Evolutionary conservation across 2,113 vertebrate genomes (phyloP), one percentile per base, ranked within the genome.

Genomic region (Coryphaenoides rupestris): DNA sequence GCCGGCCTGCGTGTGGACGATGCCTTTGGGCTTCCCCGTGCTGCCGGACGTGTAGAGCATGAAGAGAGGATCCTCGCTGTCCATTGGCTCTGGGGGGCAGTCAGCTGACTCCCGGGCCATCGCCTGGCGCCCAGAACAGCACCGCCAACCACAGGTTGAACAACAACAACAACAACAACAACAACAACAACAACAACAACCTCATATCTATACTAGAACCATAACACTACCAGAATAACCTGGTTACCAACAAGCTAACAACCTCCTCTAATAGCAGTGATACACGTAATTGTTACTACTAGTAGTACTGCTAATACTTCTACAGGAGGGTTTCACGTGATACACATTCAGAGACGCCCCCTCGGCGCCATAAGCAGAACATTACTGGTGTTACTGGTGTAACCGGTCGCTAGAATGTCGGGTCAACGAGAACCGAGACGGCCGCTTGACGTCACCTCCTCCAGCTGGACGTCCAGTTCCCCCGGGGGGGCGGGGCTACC

Each of bases 41-140:
- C 95, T 97, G 33, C 95, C 94, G 0, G 95, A 96, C 0, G 95
- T 97, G 15, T 96, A 96, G 16, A 97, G 87, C 86, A 96, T 86
- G 66, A 98, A 98, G 16, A 96, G 89, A 59, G 87, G 46, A 21
- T 96, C 95, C 69, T 98, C 95, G 0, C 95, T 96, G 79, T 87
- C 90, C 93, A 97, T 91, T 56, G 90, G 86, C 73, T 95, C 94
- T 2, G 94, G 88, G 12, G 74, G 0, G 5, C 95, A 98, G 0
- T 84, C 63, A 0, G 90, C 24, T 10, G 87, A 72, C 75, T 92
- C 92, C 21, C 75, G 89, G 56, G 86, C 83, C 94, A 98, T 95
- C 59, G 90, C 94, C 95, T 98, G 70, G 23, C 16, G 7, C 16
- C 3, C 21, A 10, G 22, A n/a, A 21, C 17, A 40, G 19, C 21